Percentiles rank a stretch among this genome's conserved stretches.
phyloP scores from a whole-genome alignment of 1,140 invertebrate species.

The Plodia interpunctella region DNA sequence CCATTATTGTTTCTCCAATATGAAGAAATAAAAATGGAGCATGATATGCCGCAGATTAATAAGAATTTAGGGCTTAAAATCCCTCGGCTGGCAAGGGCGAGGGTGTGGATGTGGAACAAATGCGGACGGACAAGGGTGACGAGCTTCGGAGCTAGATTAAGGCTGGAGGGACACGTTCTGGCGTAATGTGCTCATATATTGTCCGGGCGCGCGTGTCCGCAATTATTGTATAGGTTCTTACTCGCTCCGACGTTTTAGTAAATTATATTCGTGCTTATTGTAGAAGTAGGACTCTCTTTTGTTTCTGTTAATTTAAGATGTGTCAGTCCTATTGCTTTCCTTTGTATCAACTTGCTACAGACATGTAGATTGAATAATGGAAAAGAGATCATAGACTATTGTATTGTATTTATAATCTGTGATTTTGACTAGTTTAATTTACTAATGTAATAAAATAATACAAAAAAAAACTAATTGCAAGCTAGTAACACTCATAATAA shows the following conservation, averaged over 20 bases:
- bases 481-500: no score
- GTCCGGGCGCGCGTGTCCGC: constrained; percentile 60
- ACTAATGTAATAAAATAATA: no score
- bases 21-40: background rate
- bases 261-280: background rate
- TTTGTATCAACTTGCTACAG: no score
- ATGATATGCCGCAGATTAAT: background rate
- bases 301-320: no score
- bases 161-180: constrained; percentile 61
- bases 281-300: background rate
- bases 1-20: no score
- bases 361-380: no score
- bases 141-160: constrained; percentile 62
- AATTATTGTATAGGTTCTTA: constrained; percentile 46
- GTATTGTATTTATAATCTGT: no score
- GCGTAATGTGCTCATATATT: constrained; percentile 72
- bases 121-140: constrained; percentile 49
- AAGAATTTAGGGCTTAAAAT: constrained; percentile 12
- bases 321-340: no score
- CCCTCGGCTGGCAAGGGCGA: constrained; percentile 27
- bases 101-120: constrained; percentile 25
- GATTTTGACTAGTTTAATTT: no score
- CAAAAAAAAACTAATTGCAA: no score
- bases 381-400: no score
- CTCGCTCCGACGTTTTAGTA: background rate